phyloP scores from a whole-genome alignment of 2,113 vertebrate genomes.

The Acanthisitta chloris region DNA sequence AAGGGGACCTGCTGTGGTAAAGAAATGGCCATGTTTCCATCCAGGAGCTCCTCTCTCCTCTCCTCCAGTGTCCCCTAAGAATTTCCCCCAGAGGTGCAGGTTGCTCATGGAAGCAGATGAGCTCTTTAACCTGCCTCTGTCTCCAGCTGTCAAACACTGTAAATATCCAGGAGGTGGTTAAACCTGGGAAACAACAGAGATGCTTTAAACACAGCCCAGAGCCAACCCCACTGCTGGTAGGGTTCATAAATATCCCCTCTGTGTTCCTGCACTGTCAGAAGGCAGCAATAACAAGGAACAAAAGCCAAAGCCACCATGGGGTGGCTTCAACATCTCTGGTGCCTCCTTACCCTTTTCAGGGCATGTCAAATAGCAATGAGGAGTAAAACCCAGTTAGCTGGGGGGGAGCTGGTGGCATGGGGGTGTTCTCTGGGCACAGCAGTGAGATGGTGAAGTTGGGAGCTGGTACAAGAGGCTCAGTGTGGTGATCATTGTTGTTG shows the following conservation, averaged over 20 bases:
- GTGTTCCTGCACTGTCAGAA: background rate
- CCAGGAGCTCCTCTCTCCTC: background rate
- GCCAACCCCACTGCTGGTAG: background rate
- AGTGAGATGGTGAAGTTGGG: background rate
- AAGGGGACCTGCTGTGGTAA: background rate
- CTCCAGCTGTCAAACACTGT: slow-evolving; percentile 24
- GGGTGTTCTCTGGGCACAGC: background rate
- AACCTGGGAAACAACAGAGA: background rate
- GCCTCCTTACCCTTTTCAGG: background rate
- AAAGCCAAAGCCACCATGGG: background rate
- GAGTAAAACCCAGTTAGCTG: background rate
- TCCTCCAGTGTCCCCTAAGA: background rate
- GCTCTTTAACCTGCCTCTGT: background rate
- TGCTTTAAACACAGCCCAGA: slow-evolving; percentile 30
- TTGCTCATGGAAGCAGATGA: background rate
- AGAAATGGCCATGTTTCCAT: background rate
- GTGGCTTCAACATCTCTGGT: background rate
- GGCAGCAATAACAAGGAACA: background rate
- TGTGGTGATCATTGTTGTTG: background rate
- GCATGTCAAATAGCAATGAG: background rate
- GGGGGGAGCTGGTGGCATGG: background rate
- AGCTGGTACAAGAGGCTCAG: background rate
- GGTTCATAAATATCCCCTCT: slow-evolving; percentile 37
- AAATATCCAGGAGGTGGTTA: slow-evolving; percentile 28
- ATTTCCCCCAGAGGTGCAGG: background rate